Evolutionary conservation across 2,113 vertebrate species (phyloP).

Genomic region (Caretta caretta): DNA sequence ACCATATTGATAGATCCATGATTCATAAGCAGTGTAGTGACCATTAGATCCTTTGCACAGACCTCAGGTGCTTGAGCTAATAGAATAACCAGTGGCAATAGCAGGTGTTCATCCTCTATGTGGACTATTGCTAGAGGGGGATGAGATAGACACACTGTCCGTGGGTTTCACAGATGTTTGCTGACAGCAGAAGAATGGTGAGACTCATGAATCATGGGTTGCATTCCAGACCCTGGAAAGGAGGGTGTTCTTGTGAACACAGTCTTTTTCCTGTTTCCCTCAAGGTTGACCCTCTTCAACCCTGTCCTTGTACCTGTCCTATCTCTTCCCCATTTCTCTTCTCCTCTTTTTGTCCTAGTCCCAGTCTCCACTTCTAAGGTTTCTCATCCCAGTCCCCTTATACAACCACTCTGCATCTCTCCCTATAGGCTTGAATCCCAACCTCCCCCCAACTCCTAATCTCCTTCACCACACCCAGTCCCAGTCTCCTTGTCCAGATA

Average conservation of each 20-base stretch:
- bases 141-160: not conserved
- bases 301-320: not conserved
- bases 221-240: not conserved
- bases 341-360: not conserved
- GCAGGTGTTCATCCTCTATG: not conserved
- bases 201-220: not conserved
- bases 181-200: not conserved
- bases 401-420: not conserved
- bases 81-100: not conserved
- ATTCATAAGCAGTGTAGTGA: not conserved
- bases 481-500: not conserved
- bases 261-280: not conserved
- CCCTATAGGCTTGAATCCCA: not conserved
- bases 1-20: not conserved
- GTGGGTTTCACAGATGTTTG: not conserved
- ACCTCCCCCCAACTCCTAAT: not conserved
- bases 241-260: not conserved
- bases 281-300: not conserved
- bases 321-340: not conserved
- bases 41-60: not conserved
- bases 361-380: not conserved
- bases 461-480: not conserved
- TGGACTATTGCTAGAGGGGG: not conserved
- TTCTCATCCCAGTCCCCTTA: not conserved
- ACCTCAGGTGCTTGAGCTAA: not conserved